Percentiles rank a stretch among this genome's conserved stretches.
Conservation (phyloP, 2,113 vertebrate species). For the Paedocypris sp. region DNA sequence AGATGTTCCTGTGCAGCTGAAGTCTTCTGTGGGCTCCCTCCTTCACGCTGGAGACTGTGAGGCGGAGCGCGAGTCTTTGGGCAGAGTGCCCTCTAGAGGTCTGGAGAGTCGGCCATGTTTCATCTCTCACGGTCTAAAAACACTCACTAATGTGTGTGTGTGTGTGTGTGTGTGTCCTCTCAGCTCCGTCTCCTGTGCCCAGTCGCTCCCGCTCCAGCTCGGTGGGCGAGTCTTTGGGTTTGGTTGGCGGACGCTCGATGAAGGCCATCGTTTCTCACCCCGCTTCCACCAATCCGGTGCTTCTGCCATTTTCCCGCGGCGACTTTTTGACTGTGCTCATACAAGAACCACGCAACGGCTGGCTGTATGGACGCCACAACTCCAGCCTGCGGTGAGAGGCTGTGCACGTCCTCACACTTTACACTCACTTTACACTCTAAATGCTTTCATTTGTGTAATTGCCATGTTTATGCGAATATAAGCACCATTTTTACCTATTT, state of each 20-base stretch:
- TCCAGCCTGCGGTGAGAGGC: constrained; percentile 64
- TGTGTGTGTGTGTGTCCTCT: not conserved
- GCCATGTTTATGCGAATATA: too few relatives aligned
- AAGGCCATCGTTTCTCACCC: constrained; percentile 77
- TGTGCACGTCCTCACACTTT: too few relatives aligned
- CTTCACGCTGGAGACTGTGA: constrained; percentile 59
- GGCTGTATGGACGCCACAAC: constrained; percentile 87
- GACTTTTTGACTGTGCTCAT: constrained; percentile 70
- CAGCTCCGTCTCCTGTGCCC: constrained; percentile 58
- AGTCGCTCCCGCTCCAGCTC: constrained; percentile 70
- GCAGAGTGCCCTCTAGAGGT: constrained; percentile 67
- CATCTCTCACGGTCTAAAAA: not conserved
- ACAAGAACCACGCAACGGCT: constrained; percentile 82
- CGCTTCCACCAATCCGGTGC: constrained; percentile 71
- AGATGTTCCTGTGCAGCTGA: constrained; percentile 38
- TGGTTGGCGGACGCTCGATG: constrained; percentile 50
- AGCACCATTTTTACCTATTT: too few relatives aligned
- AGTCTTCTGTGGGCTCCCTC: constrained; percentile 54
- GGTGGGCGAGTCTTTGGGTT: constrained; percentile 66
- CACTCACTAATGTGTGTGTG: not conserved
- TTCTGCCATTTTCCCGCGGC: constrained; percentile 73
- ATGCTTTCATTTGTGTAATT: too few relatives aligned
- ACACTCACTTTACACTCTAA: too few relatives aligned
- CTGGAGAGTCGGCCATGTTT: not conserved
- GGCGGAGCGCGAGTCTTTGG: constrained; percentile 57